Evolutionary conservation across 2,113 vertebrate genomes (phyloP), one percentile per base, ranked within the genome.

Genomic region (Nesoenas mayeri): DNA sequence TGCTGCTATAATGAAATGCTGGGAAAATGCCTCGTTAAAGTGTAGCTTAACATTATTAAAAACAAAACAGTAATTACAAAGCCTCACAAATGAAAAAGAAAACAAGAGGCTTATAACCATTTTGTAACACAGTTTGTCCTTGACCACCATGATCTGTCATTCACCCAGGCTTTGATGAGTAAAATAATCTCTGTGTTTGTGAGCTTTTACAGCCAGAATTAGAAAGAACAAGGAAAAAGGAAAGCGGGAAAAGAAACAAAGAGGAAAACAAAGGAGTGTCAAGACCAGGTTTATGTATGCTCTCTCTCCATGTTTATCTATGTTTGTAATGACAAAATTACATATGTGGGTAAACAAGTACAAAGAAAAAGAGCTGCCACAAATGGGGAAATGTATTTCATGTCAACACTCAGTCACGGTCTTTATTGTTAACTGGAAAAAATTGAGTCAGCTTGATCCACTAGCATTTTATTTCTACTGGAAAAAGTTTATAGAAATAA

Each of bases 1-100:
- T 93, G 28, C 57, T 91, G 44, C 72, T 62, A 13, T 64, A 96
- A 95, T 84, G 88, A 93, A 96, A 88, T 74, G 12, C 42, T 24
- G 64, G 67, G 77, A 86, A 93, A 97, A 92, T 93, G 38, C 83
- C 95, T 96, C 84, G 77, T 97, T 95, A 91, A 95, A 95, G 12
- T 48, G 69, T 48, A 81, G 72, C 77, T 88, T 74, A 86, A 86
- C 57, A 38, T 50, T 80, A 80, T 83, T 91, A 74, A 74, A 90
- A 91, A 42, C 72, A 80, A 90, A 83, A 54, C 56, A 71, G 64
- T 97, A 97, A 95, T 97, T 96, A 97, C 44, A 81, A 53, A 34
- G 72, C 54, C 64, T 80, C 36, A 50, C 50, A 86, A 93, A 86
- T 60, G 61, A 84, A 93, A 92, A 92, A 92, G 75, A 90, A 92